phyloP scores from a whole-genome alignment of 37 sponge, comb jelly and placozoan genomes.

The Beroe forskalii region DNA sequence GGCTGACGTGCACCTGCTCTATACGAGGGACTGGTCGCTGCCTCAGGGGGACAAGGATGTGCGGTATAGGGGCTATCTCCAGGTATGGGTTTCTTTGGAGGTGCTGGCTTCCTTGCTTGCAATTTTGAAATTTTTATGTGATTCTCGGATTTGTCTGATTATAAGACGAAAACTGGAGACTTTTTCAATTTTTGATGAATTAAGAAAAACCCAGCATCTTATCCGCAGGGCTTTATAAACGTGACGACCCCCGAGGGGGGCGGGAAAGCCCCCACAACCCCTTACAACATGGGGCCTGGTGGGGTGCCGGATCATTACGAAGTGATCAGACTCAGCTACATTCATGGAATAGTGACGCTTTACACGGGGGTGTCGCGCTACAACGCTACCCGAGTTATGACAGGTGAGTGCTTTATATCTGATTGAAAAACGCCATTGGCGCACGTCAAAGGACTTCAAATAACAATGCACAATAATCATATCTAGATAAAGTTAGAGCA shows the following conservation, averaged over 20 bases:
- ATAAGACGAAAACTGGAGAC: too few relatives aligned
- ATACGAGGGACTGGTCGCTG: neutral
- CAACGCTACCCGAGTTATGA: neutral
- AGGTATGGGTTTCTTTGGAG: too few relatives aligned
- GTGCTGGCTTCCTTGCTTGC: too few relatives aligned
- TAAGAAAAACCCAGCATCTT: too few relatives aligned
- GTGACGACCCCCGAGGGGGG: neutral
- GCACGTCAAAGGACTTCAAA: too few relatives aligned
- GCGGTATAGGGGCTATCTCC: neutral
- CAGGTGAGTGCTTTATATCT: too few relatives aligned
- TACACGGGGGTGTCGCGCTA: neutral
- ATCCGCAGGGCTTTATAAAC: neutral
- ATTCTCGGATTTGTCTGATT: too few relatives aligned
- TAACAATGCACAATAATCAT: too few relatives aligned
- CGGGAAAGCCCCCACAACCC: neutral
- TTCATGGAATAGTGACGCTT: neutral
- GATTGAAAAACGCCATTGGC: too few relatives aligned
- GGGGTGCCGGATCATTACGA: neutral
- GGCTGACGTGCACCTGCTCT: conserved; percentile 27
- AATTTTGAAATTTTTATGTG: too few relatives aligned
- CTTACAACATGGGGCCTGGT: neutral
- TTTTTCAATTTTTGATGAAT: too few relatives aligned
- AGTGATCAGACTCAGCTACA: neutral
- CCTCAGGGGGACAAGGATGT: neutral
- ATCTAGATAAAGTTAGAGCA: too few relatives aligned